Percentiles rank a stretch among this genome's conserved stretches.
Evolutionary conservation across 1,140 invertebrate species (phyloP).

Genomic region (Sipha flava): DNA sequence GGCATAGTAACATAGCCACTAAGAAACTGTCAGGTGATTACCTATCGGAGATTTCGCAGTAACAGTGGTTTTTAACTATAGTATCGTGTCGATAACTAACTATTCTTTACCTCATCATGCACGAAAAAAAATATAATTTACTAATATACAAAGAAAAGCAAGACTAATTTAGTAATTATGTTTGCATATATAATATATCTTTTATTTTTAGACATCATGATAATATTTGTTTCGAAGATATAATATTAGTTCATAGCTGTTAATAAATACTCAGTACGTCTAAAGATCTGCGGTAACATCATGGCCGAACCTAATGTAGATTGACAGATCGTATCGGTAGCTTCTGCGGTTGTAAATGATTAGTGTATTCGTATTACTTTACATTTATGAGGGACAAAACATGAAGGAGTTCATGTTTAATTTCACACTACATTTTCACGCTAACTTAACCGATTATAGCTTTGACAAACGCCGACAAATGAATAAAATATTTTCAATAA

Average conservation of each 20-base stretch:
- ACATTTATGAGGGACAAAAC: background rate
- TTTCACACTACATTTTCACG: conserved; percentile 14
- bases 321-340: background rate
- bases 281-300: background rate
- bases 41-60: no score
- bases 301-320: background rate
- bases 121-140: no score
- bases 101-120: no score
- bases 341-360: background rate
- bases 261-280: background rate
- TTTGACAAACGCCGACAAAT: background rate
- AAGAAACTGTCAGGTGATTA: no score
- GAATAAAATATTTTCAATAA: background rate
- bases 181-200: no score
- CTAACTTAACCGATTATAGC: background rate
- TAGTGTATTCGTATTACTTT: background rate
- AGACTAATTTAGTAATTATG: no score
- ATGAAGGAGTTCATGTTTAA: background rate
- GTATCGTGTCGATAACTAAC: no score
- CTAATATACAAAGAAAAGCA: no score
- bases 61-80: no score
- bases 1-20: no score
- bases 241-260: background rate
- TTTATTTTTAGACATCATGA: no score
- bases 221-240: no score